Conservation (phyloP, 2,797 vertebrate species). For the Nyctibius grandis region DNA sequence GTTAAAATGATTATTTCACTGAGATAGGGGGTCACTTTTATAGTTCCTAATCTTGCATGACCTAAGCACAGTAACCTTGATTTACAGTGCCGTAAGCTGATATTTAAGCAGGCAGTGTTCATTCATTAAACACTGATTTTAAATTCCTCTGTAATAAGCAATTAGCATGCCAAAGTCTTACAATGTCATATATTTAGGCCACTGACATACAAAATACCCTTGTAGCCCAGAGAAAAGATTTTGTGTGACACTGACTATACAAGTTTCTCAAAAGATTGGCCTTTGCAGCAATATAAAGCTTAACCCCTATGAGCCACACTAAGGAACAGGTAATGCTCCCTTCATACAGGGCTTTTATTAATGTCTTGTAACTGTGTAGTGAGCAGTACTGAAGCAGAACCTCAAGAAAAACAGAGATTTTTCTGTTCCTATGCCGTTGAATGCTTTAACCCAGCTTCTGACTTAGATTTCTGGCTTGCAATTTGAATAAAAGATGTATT, state of each 20-base stretch:
- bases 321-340: background rate
- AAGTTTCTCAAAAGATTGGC: background rate
- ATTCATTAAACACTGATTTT: conserved; percentile 45
- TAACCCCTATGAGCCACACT: background rate
- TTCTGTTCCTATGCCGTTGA: background rate
- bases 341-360: background rate
- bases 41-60: conserved; percentile 6
- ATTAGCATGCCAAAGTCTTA: conserved; percentile 33
- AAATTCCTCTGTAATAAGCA: conserved; percentile 50
- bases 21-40: conserved; percentile 17
- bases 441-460: background rate
- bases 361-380: background rate
- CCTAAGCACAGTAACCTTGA: conserved; percentile 23
- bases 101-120: conserved; percentile 23
- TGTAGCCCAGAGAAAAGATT: background rate
- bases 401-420: background rate
- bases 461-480: background rate
- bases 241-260: background rate
- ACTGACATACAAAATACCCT: background rate
- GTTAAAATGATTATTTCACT: conserved; percentile 15
- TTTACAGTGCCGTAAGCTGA: conserved; percentile 8
- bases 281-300: background rate
- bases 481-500: background rate
- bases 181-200: conserved; percentile 32
- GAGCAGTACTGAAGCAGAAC: background rate